Conservation (phyloP, 2,888 invertebrate genomes). For the Dermolepida albohirtum region DNA sequence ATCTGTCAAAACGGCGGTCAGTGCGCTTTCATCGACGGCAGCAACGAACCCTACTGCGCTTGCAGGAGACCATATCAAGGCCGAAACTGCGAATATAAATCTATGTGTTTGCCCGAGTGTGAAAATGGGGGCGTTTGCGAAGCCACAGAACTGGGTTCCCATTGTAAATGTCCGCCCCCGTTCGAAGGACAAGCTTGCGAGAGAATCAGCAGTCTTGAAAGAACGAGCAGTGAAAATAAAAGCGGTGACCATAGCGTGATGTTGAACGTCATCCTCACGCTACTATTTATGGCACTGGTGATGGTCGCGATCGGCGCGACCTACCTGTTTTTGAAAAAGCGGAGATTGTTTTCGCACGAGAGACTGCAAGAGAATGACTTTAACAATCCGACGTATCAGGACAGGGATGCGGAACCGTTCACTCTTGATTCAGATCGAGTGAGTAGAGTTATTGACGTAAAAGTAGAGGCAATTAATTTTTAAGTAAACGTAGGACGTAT, state of each 20-base stretch:
- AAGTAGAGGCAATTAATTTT: too few species aligned
- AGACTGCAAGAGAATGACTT: slow-evolving; percentile 83
- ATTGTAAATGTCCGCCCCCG: slow-evolving; percentile 65
- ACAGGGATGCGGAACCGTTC: slow-evolving; percentile 73
- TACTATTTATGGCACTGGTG: slow-evolving; percentile 48
- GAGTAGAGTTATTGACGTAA: slow-evolving; percentile 48
- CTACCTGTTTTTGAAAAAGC: slow-evolving; percentile 56
- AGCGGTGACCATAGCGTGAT: slow-evolving; percentile 38
- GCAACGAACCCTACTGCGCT: slow-evolving; percentile 67
- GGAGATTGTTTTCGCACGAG: slow-evolving; percentile 78
- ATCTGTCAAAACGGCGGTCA: slow-evolving; percentile 71
- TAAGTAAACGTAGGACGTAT: too few species aligned
- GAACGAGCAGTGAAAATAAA: slow-evolving; percentile 34
- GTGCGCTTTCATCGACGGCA: slow-evolving; percentile 69
- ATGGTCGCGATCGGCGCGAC: slow-evolving; percentile 54
- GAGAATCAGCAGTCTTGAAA: slow-evolving; percentile 37
- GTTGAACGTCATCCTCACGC: slow-evolving; percentile 53
- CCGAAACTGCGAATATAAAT: slow-evolving; percentile 66
- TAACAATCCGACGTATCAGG: slow-evolving; percentile 90
- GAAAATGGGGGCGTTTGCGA: slow-evolving; percentile 69
- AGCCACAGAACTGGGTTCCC: slow-evolving; percentile 59
- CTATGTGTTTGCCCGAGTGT: slow-evolving; percentile 67
- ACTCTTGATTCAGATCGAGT: slow-evolving; percentile 74
- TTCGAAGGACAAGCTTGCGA: slow-evolving; percentile 68
- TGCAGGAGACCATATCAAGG: slow-evolving; percentile 73